Base-by-base conservation (phyloP, 2,113 vertebrate species). In the Alouatta palliata region DNA sequence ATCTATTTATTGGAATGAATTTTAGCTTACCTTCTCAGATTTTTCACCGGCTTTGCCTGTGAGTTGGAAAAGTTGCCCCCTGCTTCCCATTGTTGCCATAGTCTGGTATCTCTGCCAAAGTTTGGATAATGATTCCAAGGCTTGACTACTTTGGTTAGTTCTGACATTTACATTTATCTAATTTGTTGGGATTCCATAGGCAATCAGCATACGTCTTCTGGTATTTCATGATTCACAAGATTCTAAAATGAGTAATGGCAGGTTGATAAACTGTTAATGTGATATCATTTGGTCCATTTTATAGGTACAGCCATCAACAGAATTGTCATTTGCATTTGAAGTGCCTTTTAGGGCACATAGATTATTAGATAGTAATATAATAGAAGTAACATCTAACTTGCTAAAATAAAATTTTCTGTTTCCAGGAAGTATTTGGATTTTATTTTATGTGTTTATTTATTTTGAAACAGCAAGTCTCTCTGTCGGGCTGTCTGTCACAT, bases 341-440 rank as follows among this genome's bases (percentile, higher is more conserved):
- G 2, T 87, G 25, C 20, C 11, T 84, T 94, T 79, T 6, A 77
- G 45, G 23, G 37, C 3, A 73, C 32, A 56, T 23, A 52, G 6
- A 70, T 82, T 35, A 37, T 75, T 89, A 81, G 30, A 76, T 4
- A 68, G 32, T 37, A 54, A 35, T 75, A 43, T 54, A 88, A 35
- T 12, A 61, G 20, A 90, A 88, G 35, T 30, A 95, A 75, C 32
- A 93, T 71, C 94, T 94, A 84, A 56, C 13, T 83, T 91, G 45
- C 49, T 61, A 81, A 92, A 85, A 87, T 94, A 58, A 95, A 95
- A 45, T 81, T 27, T 75, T 32, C 47, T 49, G 25, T 94, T 89
- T 88, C 12, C 27, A 89, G 10, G 9, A 79, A 61, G 20, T 80
- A 58, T 73, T 88, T 83, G 27, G 12, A 64, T 64, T 64, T 32